Conservation (phyloP, 1,140 invertebrate species). For the Dolichoris vasculosae region DNA sequence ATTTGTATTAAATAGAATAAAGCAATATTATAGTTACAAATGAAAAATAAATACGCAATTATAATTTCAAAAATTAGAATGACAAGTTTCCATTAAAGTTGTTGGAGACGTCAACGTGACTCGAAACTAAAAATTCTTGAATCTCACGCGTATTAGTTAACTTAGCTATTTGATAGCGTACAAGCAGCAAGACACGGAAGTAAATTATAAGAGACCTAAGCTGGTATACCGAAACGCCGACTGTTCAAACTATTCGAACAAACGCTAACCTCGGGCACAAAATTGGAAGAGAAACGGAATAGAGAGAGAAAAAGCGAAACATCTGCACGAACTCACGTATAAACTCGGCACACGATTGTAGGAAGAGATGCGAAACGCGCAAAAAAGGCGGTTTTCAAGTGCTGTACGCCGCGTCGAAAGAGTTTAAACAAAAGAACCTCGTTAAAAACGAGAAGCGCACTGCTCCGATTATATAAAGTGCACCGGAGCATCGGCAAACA, state of each 20-base stretch:
- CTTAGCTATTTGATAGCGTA: not conserved
- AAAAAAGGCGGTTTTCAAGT: conserved; percentile 11
- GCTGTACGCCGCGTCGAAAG: not conserved
- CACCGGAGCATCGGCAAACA: conserved; percentile 58
- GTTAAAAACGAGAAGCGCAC: conserved; percentile 64
- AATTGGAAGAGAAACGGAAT: not conserved
- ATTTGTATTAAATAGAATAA: no score
- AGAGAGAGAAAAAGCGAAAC: not conserved
- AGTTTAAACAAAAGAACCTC: conserved; percentile 62
- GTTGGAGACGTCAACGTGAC: not conserved
- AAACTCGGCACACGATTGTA: not conserved
- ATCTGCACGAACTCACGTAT: not conserved
- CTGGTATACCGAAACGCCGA: not conserved
- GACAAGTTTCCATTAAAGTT: conserved; percentile 1
- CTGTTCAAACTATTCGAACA: not conserved
- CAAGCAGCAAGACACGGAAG: not conserved
- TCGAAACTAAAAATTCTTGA: not conserved
- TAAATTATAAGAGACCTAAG: not conserved
- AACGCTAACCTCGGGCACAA: not conserved
- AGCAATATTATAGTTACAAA: no score
- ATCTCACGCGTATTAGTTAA: not conserved
- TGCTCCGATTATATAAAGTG: conserved; percentile 63
- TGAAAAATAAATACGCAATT: no score
- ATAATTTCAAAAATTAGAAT: not conserved
- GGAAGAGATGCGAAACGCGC: not conserved